Evolutionary conservation across 37 sponge, comb jelly and placozoan species (phyloP).

Genomic region (Petrosia ficiformis): DNA sequence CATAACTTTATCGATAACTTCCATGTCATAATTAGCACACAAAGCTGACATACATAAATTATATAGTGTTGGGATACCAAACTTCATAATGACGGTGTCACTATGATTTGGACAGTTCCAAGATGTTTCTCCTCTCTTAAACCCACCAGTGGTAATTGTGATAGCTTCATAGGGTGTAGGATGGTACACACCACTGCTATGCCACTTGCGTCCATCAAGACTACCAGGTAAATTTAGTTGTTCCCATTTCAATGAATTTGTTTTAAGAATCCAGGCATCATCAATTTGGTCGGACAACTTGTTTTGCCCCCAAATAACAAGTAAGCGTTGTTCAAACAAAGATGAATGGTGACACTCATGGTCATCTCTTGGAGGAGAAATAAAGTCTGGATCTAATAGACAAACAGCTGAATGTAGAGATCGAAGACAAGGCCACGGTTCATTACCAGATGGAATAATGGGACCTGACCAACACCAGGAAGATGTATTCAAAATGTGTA

Average conservation of each 20-base stretch:
- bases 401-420: constrained; percentile 53
- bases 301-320: constrained; percentile 69
- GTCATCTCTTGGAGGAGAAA: not conserved
- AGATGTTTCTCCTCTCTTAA: not conserved
- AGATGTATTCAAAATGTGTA: constrained; percentile 58
- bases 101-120: not conserved
- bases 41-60: no score
- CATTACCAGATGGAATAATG: not conserved
- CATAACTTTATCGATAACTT: no score
- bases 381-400: constrained; percentile 28
- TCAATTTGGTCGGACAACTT: constrained; percentile 32
- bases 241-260: constrained; percentile 47
- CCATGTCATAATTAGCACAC: no score
- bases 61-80: not conserved
- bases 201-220: constrained; percentile 34
- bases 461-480: constrained; percentile 57
- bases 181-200: constrained; percentile 12
- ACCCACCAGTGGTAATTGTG: constrained; percentile 43
- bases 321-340: constrained; percentile 13
- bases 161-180: constrained; percentile 26
- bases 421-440: constrained; percentile 42
- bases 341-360: no score
- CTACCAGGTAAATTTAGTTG: not conserved
- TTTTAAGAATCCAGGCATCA: constrained; percentile 55
- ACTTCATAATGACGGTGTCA: not conserved